These are phyloP conservation scores for Macrotus californicus DNA, from an alignment of 2,113 vertebrate species.

Conservation along the genomic window DNA sequence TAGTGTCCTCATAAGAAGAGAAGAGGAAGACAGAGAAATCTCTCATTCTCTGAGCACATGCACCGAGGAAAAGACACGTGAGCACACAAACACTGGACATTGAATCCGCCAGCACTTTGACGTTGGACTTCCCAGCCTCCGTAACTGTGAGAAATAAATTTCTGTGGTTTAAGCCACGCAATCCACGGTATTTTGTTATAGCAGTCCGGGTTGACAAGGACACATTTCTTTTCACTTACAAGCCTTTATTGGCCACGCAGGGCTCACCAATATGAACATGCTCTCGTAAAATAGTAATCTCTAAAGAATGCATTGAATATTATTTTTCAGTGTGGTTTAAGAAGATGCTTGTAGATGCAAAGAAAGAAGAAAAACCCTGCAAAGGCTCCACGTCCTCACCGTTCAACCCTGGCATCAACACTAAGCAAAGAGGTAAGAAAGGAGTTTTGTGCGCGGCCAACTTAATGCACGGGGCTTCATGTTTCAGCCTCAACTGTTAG, in stretches of 20 bases:
- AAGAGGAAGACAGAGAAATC: neutral
- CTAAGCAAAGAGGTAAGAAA: neutral
- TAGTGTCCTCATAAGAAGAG: neutral
- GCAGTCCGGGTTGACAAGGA: neutral
- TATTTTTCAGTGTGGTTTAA: neutral
- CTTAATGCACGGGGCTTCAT: neutral
- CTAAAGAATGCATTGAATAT: neutral
- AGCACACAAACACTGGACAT: neutral
- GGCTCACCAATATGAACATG: neutral
- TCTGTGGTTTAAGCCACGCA: neutral
- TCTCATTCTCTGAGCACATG: neutral
- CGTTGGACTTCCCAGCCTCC: neutral
- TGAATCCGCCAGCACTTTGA: neutral
- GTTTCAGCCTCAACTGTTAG: neutral
- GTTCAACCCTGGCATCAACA: neutral
- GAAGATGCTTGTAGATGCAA: neutral
- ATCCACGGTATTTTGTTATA: neutral
- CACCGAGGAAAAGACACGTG: neutral
- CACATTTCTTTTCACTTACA: neutral
- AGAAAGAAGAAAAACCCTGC: neutral
- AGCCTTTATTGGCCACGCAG: neutral
- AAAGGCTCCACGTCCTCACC: neutral
- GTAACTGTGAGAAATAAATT: neutral
- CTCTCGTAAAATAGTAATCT: neutral
- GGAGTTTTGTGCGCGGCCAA: neutral